Base-by-base conservation (phyloP, 2,797 vertebrate species). In the Scleropages formosus region DNA sequence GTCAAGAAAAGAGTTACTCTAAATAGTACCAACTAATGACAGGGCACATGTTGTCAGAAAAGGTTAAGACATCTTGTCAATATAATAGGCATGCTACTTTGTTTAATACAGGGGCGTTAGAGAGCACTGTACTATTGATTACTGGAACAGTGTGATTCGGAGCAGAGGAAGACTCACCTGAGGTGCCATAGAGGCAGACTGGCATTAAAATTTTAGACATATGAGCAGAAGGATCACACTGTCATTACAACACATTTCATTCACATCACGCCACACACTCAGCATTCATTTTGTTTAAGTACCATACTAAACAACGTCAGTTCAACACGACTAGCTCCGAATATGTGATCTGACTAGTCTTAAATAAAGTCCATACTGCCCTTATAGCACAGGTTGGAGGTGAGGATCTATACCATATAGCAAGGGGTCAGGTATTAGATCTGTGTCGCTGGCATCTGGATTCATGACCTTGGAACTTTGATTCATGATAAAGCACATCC, bases 1-100 rank as follows among this genome's bases (percentile, higher is more conserved):
- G 85, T 88, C 82, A 85, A 90, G 58, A 64, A 78, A 20, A 74
- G 77, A 82, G 88, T 83, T 80, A 85, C 92, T 94, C 91, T 90
- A 88, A 87, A 84, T 74, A 92, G 86, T 72, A 79, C 67, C 27
- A 78, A 77, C 75, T 65, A 74, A 46, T 79, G 72, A 90, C 84
- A 87, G 87, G 85, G 89, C 88, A 89, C 81, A 76, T 83, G 82
- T 80, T 86, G 69, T 78, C 75, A 73, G 83, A 86, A 80, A 88
- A 91, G 80, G 88, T 83, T 87, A 77, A 89, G 82, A 73, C 49
- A 68, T 70, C 73, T 60, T 49, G 64, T 87, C 79, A 87, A 83
- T 81, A 77, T 79, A 82, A 85, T 91, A 91, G 92, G 89, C 90
- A 89, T 80, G 85, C 85, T 26, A 77, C 26, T 89, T 22, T 80